These are phyloP conservation scores for Erynnis tages DNA, from an alignment of 2,888 invertebrate species.

Conservation along the genomic window DNA sequence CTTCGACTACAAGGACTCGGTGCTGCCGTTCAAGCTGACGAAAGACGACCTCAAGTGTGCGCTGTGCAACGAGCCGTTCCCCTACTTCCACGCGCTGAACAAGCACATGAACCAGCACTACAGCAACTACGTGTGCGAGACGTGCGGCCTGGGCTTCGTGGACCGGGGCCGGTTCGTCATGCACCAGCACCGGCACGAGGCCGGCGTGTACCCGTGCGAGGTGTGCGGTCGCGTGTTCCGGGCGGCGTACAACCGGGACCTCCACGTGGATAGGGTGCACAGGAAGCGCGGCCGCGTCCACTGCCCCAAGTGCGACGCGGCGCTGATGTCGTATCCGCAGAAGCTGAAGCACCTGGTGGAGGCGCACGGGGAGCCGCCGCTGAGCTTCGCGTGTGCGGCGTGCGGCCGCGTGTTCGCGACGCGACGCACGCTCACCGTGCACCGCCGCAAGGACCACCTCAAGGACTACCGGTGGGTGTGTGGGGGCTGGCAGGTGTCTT, in stretches of 20 bases:
- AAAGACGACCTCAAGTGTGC: conserved; percentile 59
- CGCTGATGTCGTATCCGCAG: conserved; percentile 68
- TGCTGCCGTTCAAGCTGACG: conserved; percentile 14
- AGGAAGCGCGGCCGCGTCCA: conserved; percentile 59
- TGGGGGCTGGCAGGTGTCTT: too few relatives aligned
- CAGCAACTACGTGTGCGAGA: conserved; percentile 69
- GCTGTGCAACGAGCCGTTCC: conserved; percentile 51
- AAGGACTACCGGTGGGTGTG: conserved; percentile 58
- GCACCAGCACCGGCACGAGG: conserved; percentile 66
- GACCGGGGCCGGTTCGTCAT: conserved; percentile 59
- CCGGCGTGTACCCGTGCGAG: conserved; percentile 60
- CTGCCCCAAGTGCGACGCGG: conserved; percentile 69
- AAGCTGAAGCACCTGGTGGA: conserved; percentile 69
- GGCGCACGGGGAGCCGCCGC: conserved; percentile 65
- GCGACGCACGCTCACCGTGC: conserved; percentile 61
- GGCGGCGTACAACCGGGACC: conserved; percentile 53
- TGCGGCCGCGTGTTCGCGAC: conserved; percentile 64
- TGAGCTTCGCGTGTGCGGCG: conserved; percentile 57
- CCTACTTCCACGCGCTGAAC: conserved; percentile 69
- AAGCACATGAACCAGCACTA: conserved; percentile 73
- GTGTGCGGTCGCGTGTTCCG: conserved; percentile 68
- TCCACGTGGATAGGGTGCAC: conserved; percentile 59
- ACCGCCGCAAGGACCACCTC: conserved; percentile 64
- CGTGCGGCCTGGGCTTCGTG: conserved; percentile 62
- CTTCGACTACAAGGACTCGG: conserved; percentile 53